Evolutionary conservation across 2,113 vertebrate genomes (phyloP).

Genomic region (Dendrocopos noguchii): DNA sequence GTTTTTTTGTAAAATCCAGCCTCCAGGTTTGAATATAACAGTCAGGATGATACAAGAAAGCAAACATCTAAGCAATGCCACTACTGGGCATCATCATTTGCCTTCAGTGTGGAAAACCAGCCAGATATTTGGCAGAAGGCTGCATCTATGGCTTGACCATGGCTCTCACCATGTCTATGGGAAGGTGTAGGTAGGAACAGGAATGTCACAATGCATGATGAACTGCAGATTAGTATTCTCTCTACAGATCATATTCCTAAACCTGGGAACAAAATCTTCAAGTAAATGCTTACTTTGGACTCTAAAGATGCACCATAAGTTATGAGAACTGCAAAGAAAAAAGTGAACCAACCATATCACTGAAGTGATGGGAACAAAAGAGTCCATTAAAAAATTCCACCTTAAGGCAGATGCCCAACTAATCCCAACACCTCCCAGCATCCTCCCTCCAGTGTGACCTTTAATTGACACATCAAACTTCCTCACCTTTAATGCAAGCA

Average conservation of each 20-base stretch:
- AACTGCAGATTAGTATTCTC: background rate
- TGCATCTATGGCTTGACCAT: background rate
- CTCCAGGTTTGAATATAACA: background rate
- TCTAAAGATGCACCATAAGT: background rate
- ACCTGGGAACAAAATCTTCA: background rate
- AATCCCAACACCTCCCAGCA: accelerated
- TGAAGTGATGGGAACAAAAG: background rate
- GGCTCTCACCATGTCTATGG: background rate
- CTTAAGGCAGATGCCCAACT: accelerated
- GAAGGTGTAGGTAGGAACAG: background rate
- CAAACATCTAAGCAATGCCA: background rate
- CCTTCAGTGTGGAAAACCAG: background rate
- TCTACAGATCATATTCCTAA: background rate
- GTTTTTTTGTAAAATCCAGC: background rate
- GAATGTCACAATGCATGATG: background rate
- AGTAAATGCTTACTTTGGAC: background rate
- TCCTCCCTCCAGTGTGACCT: background rate
- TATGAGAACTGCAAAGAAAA: background rate
- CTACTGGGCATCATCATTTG: background rate
- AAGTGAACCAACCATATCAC: background rate
- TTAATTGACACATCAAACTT: background rate
- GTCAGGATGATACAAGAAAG: background rate
- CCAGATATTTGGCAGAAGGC: background rate
- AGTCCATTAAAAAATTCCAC: background rate
- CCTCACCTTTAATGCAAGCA: background rate